A percentile compares a stretch with the other conserved stretches of the same genome.
Evolutionary conservation across 2,888 invertebrate genomes (phyloP).

Genomic region (Andrena dorsata): DNA sequence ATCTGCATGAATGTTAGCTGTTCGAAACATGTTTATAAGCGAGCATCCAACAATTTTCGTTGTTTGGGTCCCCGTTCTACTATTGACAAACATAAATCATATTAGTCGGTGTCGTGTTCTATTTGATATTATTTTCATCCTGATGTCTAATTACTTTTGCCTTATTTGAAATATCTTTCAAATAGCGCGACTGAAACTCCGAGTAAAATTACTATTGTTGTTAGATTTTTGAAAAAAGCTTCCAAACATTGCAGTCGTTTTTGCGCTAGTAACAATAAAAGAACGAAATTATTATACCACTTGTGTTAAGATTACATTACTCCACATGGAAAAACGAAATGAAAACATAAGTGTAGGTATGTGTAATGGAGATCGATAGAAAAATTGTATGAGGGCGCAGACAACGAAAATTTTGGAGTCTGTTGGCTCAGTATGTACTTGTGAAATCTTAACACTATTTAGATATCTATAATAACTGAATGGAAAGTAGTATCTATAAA

Average conservation of each 20-base stretch:
- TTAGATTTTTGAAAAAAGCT: neutral
- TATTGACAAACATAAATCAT: neutral
- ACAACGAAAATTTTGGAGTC: neutral
- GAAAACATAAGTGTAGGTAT: too few relatives aligned
- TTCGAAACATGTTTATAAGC: conserved; percentile 1
- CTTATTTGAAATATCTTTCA: conserved; percentile 9
- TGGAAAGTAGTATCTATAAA: conserved; percentile 2
- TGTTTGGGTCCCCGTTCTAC: neutral
- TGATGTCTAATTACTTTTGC: neutral
- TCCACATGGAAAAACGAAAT: neutral
- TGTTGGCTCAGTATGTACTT: neutral
- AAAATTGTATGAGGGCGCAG: neutral
- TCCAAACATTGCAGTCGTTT: neutral
- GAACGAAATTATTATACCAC: neutral
- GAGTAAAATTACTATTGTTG: conserved; percentile 11
- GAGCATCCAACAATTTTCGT: neutral
- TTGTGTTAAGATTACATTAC: neutral
- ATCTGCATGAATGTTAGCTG: conserved; percentile 28
- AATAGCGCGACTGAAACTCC: conserved; percentile 6
- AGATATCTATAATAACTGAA: conserved; percentile 6
- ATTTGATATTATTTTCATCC: neutral
- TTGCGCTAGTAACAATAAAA: neutral
- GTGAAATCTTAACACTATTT: conserved; percentile 6
- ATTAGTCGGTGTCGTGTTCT: too few relatives aligned
- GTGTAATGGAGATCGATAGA: too few relatives aligned